Percentiles rank a stretch among this genome's conserved stretches.
phyloP scores from a whole-genome alignment of 1,140 invertebrate genomes.

The Bathynomus jamesi region DNA sequence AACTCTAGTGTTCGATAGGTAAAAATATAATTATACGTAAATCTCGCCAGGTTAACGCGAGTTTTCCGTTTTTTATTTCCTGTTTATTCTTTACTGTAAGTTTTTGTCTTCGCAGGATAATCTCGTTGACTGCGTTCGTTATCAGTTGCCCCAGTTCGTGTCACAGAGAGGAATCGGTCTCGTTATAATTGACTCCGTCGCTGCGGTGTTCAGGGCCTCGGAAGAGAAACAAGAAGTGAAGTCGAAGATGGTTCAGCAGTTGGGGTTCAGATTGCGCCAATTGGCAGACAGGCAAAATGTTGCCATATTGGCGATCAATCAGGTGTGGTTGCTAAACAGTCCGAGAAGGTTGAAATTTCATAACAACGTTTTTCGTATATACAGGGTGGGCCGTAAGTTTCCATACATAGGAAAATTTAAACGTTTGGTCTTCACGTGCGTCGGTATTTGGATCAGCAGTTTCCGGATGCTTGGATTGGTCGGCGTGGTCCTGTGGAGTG shows the following conservation, averaged over 20 bases:
- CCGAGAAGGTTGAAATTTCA: too few relatives aligned
- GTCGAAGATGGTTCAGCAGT: conserved; percentile 51
- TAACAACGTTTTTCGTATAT: too few relatives aligned
- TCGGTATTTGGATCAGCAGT: too few relatives aligned
- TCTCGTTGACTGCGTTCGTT: conserved; percentile 51
- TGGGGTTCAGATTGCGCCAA: conserved; percentile 52
- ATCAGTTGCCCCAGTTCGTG: conserved; percentile 49
- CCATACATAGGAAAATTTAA: too few relatives aligned
- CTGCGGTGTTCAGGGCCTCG: conserved; percentile 59
- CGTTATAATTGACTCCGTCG: conserved; percentile 66
- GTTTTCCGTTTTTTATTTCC: conserved; percentile 11
- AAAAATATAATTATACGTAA: too few relatives aligned
- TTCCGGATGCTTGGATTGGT: too few relatives aligned
- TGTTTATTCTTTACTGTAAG: conserved; percentile 10
- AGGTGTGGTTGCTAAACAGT: too few relatives aligned
- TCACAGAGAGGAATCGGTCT: conserved; percentile 52
- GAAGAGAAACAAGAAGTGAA: conserved; percentile 49
- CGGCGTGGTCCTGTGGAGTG: too few relatives aligned
- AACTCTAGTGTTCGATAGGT: too few relatives aligned
- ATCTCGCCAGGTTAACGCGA: not conserved
- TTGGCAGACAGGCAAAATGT: conserved; percentile 51
- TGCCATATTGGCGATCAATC: conserved; percentile 62
- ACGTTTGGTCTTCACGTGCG: too few relatives aligned
- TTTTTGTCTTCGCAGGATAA: conserved; percentile 46
- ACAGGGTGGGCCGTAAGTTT: too few relatives aligned